These are phyloP conservation scores for Protonibea diacanthus DNA, from an alignment of 2,797 vertebrate species.

Conservation along the genomic window DNA sequence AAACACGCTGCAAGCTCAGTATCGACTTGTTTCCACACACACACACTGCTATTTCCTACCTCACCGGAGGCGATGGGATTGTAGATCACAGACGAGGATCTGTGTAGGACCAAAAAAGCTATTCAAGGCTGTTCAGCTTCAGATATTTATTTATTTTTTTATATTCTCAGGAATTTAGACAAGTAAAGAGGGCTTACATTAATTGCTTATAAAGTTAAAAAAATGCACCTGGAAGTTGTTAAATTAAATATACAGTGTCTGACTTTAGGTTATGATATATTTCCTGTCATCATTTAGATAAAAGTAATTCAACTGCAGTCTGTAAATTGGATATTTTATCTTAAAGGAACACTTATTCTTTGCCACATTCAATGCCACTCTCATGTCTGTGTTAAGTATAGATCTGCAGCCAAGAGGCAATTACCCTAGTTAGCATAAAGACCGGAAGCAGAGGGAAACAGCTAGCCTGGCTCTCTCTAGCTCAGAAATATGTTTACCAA, in stretches of 20 bases:
- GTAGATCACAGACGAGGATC: slow-evolving; percentile 46
- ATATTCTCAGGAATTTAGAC: slow-evolving; percentile 5
- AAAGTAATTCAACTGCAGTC: background rate
- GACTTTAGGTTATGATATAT: background rate
- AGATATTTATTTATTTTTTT: slow-evolving; percentile 9
- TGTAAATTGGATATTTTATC: background rate
- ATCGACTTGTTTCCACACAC: slow-evolving; percentile 61
- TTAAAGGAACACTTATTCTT: background rate
- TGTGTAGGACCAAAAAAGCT: slow-evolving; percentile 31
- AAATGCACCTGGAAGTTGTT: background rate
- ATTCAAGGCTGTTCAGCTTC: slow-evolving; percentile 19
- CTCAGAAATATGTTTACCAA: background rate
- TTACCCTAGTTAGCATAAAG: background rate
- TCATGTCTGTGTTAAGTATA: too few relatives aligned
- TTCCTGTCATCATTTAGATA: background rate
- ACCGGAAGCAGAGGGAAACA: background rate
- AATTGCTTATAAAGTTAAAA: background rate
- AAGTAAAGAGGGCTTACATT: background rate
- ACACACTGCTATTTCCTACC: slow-evolving; percentile 54
- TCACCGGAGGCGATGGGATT: slow-evolving; percentile 41
- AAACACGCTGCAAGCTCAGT: slow-evolving; percentile 39
- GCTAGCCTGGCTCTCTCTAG: background rate
- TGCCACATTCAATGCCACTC: too few relatives aligned
- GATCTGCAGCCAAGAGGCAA: too few relatives aligned
- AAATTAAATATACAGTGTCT: background rate